A percentile compares a stretch with the other conserved stretches of the same genome.
These are phyloP conservation scores for Trichogramma pretiosum DNA, from an alignment of 1,140 invertebrate species.

Conservation along the genomic window DNA sequence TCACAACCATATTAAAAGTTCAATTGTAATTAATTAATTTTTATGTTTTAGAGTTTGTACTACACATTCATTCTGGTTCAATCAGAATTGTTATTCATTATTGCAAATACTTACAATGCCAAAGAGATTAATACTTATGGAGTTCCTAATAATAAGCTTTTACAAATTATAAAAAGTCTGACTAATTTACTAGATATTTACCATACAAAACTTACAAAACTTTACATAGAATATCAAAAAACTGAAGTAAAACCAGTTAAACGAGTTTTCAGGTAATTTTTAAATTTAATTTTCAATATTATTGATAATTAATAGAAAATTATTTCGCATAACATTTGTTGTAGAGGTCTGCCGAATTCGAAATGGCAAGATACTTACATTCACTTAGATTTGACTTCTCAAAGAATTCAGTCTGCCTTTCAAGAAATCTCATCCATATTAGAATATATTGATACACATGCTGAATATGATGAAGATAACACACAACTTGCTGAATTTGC, in stretches of 20 bases:
- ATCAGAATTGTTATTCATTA: constrained; percentile 35
- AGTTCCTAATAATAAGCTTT: constrained; percentile 25
- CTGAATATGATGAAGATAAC: constrained; percentile 16
- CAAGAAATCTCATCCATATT: constrained; percentile 28
- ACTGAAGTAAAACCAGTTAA: constrained; percentile 22
- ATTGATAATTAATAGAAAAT: background rate
- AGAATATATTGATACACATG: constrained; percentile 27
- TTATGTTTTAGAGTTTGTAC: constrained; percentile 30
- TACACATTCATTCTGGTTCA: constrained; percentile 35
- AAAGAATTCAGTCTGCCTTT: constrained; percentile 34
- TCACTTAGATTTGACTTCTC: constrained; percentile 35
- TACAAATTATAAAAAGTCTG: constrained; percentile 22
- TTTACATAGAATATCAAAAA: constrained; percentile 25
- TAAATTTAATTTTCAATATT: constrained; percentile 10
- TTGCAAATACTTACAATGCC: constrained; percentile 28
- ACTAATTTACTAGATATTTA: constrained; percentile 16
- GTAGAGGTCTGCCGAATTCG: constrained; percentile 20
- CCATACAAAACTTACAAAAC: constrained; percentile 23
- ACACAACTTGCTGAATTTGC: constrained; percentile 20
- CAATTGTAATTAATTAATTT: constrained; percentile 1
- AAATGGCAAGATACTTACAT: constrained; percentile 37
- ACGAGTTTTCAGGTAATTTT: constrained; percentile 24
- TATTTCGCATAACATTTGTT: constrained; percentile 13
- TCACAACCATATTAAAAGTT: constrained; percentile 1
- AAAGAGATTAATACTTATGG: constrained; percentile 12